Evolutionary conservation across 2,797 vertebrate genomes (phyloP).

Genomic region (Danio jaintianensis): DNA sequence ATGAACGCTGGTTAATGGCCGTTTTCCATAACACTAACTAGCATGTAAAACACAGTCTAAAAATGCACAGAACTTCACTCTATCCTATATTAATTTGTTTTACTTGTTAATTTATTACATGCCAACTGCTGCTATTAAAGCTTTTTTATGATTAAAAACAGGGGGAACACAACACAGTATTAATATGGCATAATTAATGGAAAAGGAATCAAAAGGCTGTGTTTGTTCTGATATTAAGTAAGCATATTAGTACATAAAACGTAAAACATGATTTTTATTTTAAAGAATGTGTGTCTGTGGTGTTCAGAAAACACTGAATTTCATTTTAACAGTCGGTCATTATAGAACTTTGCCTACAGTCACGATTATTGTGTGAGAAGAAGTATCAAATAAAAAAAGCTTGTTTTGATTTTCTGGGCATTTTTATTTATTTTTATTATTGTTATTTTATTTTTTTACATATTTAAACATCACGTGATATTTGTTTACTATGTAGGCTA

Average conservation of each 20-base stretch:
- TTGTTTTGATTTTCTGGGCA: conserved; percentile 17
- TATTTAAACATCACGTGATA: background rate
- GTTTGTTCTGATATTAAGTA: background rate
- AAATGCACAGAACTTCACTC: background rate
- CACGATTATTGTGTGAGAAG: background rate
- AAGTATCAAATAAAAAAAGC: conserved; percentile 27
- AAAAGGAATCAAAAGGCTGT: background rate
- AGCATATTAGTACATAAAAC: background rate
- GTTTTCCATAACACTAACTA: background rate
- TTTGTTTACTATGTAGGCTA: background rate
- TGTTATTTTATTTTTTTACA: no score
- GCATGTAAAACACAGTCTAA: background rate
- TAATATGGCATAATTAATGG: background rate
- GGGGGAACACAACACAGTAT: background rate
- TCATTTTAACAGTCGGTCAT: no score
- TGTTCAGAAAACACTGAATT: background rate
- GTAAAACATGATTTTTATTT: background rate
- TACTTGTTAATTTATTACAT: background rate
- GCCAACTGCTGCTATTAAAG: conserved; percentile 18
- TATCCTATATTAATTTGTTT: background rate
- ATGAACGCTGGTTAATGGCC: background rate
- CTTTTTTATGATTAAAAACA: background rate
- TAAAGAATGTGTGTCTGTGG: background rate
- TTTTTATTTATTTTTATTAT: no score
- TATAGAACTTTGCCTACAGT: background rate